Percentiles rank a stretch among this genome's conserved stretches.
Conservation (phyloP, 2,888 invertebrate species). For the Melinaea menophilus region DNA sequence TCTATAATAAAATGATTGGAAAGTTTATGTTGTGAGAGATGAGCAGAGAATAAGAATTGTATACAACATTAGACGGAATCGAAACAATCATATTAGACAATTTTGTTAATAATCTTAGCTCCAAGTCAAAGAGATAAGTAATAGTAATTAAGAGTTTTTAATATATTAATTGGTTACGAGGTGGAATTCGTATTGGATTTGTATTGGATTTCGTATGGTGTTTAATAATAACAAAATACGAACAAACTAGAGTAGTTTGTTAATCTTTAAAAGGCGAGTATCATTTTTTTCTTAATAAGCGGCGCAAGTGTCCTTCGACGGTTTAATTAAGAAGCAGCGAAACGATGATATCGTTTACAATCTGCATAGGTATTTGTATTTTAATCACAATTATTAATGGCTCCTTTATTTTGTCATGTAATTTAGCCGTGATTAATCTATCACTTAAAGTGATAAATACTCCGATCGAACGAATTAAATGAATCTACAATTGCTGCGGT, state of each 20-base stretch:
- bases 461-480: constrained; percentile 32
- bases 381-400: constrained; percentile 61
- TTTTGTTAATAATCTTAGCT: too few species aligned
- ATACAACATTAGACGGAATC: too few species aligned
- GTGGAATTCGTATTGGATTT: too few species aligned
- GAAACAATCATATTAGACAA: too few species aligned
- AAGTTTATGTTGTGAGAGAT: too few species aligned
- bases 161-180: too few species aligned
- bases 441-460: constrained; percentile 43
- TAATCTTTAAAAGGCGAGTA: constrained; percentile 51
- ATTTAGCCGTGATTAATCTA: constrained; percentile 45
- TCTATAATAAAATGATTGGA: too few species aligned
- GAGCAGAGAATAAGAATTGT: too few species aligned
- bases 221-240: constrained; percentile 5
- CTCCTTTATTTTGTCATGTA: constrained; percentile 45
- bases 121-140: too few species aligned
- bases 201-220: not conserved
- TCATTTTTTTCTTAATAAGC: constrained; percentile 70
- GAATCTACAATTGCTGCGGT: too few species aligned
- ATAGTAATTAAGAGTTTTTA: too few species aligned
- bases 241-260: constrained; percentile 32
- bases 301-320: constrained; percentile 47
- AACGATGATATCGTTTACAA: constrained; percentile 36
- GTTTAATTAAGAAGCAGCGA: constrained; percentile 67
- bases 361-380: constrained; percentile 56